phyloP scores from a whole-genome alignment of 2,797 vertebrate species.

The Leptatherina wallacei region DNA sequence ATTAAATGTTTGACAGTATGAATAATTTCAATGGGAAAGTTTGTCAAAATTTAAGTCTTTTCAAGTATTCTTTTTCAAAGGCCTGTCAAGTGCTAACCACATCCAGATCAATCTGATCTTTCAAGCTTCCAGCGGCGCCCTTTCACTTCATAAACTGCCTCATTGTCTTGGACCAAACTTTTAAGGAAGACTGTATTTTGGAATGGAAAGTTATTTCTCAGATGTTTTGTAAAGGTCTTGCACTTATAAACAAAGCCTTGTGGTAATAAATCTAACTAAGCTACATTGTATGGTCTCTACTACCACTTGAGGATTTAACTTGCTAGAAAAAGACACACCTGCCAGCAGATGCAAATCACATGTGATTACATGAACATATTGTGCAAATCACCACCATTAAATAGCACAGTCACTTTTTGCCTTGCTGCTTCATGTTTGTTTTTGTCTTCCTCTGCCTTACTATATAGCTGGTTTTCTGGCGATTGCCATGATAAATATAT shows the following conservation, averaged over 20 bases:
- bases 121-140: too few species aligned
- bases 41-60: too few species aligned
- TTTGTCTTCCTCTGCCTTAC: neutral
- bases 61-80: too few species aligned
- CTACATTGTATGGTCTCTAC: conserved; percentile 15
- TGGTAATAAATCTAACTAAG: conserved; percentile 26
- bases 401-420: neutral
- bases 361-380: neutral
- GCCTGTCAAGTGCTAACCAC: too few species aligned
- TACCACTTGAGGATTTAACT: conserved; percentile 15
- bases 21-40: too few species aligned
- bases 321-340: conserved; percentile 3
- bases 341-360: conserved; percentile 18
- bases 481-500: neutral
- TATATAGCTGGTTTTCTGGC: neutral
- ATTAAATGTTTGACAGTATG: too few species aligned
- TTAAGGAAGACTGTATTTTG: too few species aligned
- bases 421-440: neutral
- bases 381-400: neutral
- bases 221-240: conserved; percentile 4
- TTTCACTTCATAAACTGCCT: too few species aligned
- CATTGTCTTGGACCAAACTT: too few species aligned
- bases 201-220: too few species aligned
- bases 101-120: too few species aligned
- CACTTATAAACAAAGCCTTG: conserved; percentile 26